Base-by-base conservation (phyloP, 1,140 invertebrate genomes). In the Arion vulgaris region DNA sequence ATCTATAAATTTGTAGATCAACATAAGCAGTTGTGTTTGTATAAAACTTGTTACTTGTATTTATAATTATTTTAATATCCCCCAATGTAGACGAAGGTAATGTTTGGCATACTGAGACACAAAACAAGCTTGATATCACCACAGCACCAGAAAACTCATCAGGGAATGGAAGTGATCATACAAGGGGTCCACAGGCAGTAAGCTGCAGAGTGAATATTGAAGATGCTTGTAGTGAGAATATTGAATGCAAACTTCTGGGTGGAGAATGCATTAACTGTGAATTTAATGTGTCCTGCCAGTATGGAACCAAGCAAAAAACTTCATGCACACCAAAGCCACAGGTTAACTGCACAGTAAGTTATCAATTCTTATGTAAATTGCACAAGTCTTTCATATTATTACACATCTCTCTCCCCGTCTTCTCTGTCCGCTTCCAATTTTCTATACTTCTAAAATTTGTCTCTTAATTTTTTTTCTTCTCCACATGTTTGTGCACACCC, bases 241-340 rank as follows among this genome's bases (percentile, higher is more conserved):
- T 74, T 0, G 51, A 76, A 1, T 90, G 89, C 82, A 28, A 81
- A 9, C 75, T 83, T 51, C 82, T 90, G 23, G 88, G 88, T 34
- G 86, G 82, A 66, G 83, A 88, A 23, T 90, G 89, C 74, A 86
- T 90, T 1, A 66, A 77, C 13, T 90, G 89, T 82, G 84, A 85
- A 28, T 86, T 89, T 32, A 89, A 89, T 74, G 73, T 69, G 26
- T 85, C 86, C 26, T 90, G 89, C 82, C 39, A 45, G 0, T 90
- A 90, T 82, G 89, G 89, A 0, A 85, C 84, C 39, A 75, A 82
- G 36, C 72, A 84, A 19, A 83, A 82, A 26, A 80, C 84, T 0
- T 71, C 75, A 26, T 90, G 89, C 62, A 84, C 57, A 49, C 85
- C 85, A 32, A 89, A 86, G 57, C 78, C 73, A 23, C 53, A 82